Evolutionary conservation across 2,113 vertebrate genomes (phyloP).

Genomic region (Coregonus clupeaformis): DNA sequence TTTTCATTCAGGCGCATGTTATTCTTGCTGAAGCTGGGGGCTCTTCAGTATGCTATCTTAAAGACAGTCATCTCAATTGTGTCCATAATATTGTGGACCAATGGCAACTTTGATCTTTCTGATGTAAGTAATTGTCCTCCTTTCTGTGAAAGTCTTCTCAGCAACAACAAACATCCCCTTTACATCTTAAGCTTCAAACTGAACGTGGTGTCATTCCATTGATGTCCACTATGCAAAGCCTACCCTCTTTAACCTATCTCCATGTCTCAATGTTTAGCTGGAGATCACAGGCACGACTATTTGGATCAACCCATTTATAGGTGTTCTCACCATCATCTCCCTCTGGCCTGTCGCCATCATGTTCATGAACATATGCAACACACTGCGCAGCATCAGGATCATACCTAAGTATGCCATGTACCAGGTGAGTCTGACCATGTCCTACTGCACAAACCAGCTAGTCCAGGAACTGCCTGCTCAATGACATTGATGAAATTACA

Average conservation of each 20-base stretch:
- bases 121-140: constrained; percentile 72
- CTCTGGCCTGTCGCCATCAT: constrained; percentile 86
- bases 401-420: constrained; percentile 87
- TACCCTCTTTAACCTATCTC: not conserved
- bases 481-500: too few species aligned
- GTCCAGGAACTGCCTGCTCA: too few species aligned
- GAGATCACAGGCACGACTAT: constrained; percentile 72
- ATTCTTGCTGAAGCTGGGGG: constrained; percentile 83
- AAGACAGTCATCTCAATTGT: constrained; percentile 80
- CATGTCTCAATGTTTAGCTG: constrained; percentile 58
- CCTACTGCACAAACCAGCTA: too few species aligned
- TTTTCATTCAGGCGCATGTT: constrained; percentile 63
- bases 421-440: constrained; percentile 26
- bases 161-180: not conserved
- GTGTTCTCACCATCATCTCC: constrained; percentile 78
- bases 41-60: constrained; percentile 83
- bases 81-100: constrained; percentile 83
- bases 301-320: constrained; percentile 80
- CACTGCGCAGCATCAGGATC: constrained; percentile 77
- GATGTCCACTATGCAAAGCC: not conserved
- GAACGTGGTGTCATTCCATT: too few species aligned
- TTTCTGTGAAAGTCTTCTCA: not conserved
- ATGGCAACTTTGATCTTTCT: constrained; percentile 73
- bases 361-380: constrained; percentile 77
- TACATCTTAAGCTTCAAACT: not conserved